Conservation (phyloP, 2,797 vertebrate species). For the Natrix natrix region DNA sequence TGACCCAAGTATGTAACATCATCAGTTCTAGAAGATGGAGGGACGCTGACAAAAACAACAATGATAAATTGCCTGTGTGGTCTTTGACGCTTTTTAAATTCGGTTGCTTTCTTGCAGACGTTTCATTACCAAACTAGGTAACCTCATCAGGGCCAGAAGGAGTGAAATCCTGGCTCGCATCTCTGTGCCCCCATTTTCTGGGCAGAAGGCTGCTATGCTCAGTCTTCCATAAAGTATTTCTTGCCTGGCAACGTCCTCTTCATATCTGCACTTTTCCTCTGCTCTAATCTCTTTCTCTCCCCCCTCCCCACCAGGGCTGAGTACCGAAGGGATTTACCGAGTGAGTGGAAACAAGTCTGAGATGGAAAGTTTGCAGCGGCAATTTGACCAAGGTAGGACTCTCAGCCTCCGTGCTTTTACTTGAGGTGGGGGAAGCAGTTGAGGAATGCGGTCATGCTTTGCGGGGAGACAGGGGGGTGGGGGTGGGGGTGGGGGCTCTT, state of each 20-base stretch:
- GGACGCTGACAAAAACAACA: too few relatives aligned
- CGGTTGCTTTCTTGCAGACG: neutral
- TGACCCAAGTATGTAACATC: neutral
- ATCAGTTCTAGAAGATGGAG: neutral
- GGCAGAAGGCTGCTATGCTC: neutral
- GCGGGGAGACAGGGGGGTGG: neutral
- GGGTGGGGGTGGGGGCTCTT: neutral
- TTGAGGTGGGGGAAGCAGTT: neutral
- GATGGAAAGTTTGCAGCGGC: slow-evolving; percentile 93
- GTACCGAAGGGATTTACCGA: slow-evolving; percentile 92
- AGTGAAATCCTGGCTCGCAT: neutral
- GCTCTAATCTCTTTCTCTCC: slow-evolving; percentile 48
- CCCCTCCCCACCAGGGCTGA: slow-evolving; percentile 75
- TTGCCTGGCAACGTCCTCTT: neutral
- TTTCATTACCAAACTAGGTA: neutral
- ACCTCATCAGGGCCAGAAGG: neutral
- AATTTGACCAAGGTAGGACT: slow-evolving; percentile 89
- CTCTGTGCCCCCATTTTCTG: neutral
- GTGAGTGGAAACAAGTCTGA: slow-evolving; percentile 95
- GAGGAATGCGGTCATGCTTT: neutral
- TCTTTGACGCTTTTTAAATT: neutral
- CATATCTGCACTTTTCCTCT: neutral
- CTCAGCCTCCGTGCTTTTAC: fast-evolving
- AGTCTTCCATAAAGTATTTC: neutral
- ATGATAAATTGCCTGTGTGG: neutral